Evolutionary conservation across 2,113 vertebrate species (phyloP).

Genomic region (Hemichromis elongatus): DNA sequence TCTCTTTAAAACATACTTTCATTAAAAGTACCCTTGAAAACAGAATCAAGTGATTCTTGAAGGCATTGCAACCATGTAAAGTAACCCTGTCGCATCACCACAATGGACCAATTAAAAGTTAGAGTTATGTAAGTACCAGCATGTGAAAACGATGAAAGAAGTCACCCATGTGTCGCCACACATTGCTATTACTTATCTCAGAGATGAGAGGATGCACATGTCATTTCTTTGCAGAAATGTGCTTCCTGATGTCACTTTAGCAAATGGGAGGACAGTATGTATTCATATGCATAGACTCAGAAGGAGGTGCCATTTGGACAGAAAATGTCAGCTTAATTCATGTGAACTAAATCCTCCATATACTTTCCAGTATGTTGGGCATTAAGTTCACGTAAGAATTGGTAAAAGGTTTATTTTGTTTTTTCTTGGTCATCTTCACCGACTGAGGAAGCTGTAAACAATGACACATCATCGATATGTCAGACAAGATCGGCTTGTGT

Average conservation of each 20-base stretch:
- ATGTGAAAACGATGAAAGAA: neutral
- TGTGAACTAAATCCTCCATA: neutral
- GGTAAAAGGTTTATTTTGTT: neutral
- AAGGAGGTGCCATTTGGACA: conserved; percentile 16
- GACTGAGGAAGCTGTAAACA: neutral
- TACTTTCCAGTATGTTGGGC: neutral
- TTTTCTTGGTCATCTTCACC: neutral
- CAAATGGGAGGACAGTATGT: neutral
- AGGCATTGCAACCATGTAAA: neutral
- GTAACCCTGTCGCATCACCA: neutral
- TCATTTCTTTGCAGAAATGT: neutral
- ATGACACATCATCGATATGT: neutral
- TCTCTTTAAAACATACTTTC: neutral
- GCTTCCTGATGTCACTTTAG: neutral
- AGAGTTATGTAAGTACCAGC: neutral
- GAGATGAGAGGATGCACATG: neutral
- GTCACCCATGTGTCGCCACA: neutral
- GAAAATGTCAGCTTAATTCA: conserved; percentile 33
- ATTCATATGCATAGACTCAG: neutral
- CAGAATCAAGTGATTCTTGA: neutral
- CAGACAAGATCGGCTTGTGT: neutral
- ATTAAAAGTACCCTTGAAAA: neutral
- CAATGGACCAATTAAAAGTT: neutral
- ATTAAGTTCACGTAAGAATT: neutral
- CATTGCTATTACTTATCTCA: neutral